A percentile compares a stretch with the other conserved stretches of the same genome.
phyloP scores from a whole-genome alignment of 2,113 vertebrate species.

The Calidris pugnax region DNA sequence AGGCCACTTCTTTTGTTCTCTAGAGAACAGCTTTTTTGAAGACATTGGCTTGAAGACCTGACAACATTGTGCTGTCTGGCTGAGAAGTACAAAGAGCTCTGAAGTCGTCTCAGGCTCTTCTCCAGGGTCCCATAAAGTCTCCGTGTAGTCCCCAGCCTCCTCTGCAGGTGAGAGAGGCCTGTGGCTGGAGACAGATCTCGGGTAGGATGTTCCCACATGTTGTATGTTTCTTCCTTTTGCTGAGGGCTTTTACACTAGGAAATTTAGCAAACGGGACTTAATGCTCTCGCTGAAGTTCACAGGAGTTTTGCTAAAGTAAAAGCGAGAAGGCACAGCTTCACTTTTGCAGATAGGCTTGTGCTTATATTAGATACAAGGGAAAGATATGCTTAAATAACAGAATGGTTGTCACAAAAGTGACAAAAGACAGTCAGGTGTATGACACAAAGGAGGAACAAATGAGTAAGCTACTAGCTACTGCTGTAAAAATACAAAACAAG shows the following conservation, averaged over 20 bases:
- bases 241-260: background rate
- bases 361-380: background rate
- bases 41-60: background rate
- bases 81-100: background rate
- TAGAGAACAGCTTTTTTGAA: background rate
- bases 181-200: background rate
- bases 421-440: background rate
- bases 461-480: background rate
- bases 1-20: background rate
- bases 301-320: background rate
- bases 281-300: background rate
- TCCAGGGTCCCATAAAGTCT: background rate
- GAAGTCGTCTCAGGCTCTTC: background rate
- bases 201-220: background rate
- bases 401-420: background rate
- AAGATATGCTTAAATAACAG: constrained; percentile 15
- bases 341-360: background rate
- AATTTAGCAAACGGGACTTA: background rate
- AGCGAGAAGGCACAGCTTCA: background rate
- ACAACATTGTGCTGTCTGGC: background rate
- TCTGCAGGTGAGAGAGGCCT: background rate
- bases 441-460: background rate
- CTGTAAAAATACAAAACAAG: background rate
- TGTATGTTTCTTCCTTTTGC: background rate
- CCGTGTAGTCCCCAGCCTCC: background rate